These are phyloP conservation scores for Criorhina ranunculi DNA, from an alignment of 2,888 invertebrate species.

Conservation along the genomic window DNA sequence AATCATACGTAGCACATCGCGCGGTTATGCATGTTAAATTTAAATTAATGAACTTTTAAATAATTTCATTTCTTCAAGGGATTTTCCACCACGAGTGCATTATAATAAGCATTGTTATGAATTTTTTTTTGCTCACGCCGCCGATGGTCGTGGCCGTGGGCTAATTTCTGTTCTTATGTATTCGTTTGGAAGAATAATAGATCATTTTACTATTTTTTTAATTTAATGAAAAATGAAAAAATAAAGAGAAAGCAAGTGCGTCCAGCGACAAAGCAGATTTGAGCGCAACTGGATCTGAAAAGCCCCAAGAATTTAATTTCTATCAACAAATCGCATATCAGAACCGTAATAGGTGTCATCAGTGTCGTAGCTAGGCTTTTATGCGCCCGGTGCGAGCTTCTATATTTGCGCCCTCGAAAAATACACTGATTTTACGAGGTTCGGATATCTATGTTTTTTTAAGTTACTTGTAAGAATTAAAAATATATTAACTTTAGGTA, in stretches of 20 bases:
- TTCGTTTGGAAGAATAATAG: slow-evolving; percentile 6
- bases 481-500: background rate
- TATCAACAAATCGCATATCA: too few species aligned
- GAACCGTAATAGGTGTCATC: too few species aligned
- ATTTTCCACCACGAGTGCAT: background rate
- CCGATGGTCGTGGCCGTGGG: too few species aligned
- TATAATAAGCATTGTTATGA: background rate
- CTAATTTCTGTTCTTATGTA: background rate
- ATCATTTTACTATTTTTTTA: too few species aligned
- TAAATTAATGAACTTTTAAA: slow-evolving; percentile 20
- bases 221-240: background rate
- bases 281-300: too few species aligned
- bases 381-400: too few species aligned
- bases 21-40: slow-evolving; percentile 29
- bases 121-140: background rate
- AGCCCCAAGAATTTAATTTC: too few species aligned
- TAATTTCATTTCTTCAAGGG: background rate
- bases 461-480: background rate
- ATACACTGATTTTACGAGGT: too few species aligned
- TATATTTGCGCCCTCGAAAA: too few species aligned
- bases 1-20: slow-evolving; percentile 35
- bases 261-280: too few species aligned
- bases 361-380: too few species aligned
- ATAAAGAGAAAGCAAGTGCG: background rate
- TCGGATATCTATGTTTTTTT: too few species aligned